These are phyloP conservation scores for Chelonus formosanus DNA, from an alignment of 2,888 invertebrate genomes.

Conservation along the genomic window DNA sequence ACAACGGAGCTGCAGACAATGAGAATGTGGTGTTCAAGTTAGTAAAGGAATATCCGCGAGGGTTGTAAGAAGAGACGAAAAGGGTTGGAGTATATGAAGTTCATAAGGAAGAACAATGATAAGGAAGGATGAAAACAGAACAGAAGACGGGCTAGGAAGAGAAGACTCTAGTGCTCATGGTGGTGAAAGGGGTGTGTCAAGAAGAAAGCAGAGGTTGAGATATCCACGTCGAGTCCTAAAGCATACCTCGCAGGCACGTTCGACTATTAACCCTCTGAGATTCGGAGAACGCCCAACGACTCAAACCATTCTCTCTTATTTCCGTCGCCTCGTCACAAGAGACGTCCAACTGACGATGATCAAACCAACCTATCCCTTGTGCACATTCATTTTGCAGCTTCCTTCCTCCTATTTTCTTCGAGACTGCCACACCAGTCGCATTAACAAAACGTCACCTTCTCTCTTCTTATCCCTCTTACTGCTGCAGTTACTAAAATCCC, in stretches of 20 bases:
- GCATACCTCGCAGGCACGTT: slow-evolving; percentile 51
- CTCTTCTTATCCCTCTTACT: slow-evolving; percentile 3
- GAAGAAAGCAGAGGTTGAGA: slow-evolving; percentile 28
- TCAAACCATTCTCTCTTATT: slow-evolving; percentile 37
- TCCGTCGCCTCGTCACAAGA: slow-evolving; percentile 16
- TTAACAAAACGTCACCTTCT: slow-evolving; percentile 27
- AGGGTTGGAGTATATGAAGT: slow-evolving; percentile 23
- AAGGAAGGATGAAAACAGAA: slow-evolving; percentile 44
- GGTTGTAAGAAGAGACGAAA: slow-evolving; percentile 14
- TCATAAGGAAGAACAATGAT: slow-evolving; percentile 47
- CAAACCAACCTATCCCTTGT: slow-evolving; percentile 23
- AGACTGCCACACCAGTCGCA: slow-evolving; percentile 15
- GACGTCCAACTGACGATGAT: slow-evolving; percentile 16
- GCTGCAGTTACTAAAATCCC: slow-evolving; percentile 14
- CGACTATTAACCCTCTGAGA: slow-evolving; percentile 55
- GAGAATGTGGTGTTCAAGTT: neutral
- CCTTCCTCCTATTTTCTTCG: slow-evolving; percentile 23
- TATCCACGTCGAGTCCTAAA: slow-evolving; percentile 36
- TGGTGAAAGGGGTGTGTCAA: slow-evolving; percentile 17
- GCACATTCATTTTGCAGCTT: slow-evolving; percentile 17
- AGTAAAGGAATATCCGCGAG: slow-evolving; percentile 21
- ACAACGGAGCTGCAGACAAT: slow-evolving; percentile 25
- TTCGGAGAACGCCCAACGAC: slow-evolving; percentile 50
- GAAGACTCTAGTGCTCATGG: slow-evolving; percentile 5
- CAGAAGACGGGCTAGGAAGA: slow-evolving; percentile 30